These are phyloP conservation scores for Microtus richardsoni DNA, from an alignment of 2,113 vertebrate species.

Conservation along the genomic window DNA sequence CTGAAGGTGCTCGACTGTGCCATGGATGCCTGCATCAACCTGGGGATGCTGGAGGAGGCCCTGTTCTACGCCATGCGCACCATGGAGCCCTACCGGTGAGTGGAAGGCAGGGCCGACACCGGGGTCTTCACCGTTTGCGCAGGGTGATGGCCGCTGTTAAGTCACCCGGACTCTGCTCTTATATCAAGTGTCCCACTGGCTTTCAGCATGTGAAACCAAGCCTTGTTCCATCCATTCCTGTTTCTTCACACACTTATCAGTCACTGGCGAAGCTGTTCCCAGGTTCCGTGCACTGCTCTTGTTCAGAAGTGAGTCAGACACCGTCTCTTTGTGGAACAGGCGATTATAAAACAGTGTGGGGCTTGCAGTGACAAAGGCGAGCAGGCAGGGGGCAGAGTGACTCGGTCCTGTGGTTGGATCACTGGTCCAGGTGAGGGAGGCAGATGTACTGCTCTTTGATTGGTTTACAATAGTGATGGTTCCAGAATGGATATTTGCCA, in stretches of 20 bases:
- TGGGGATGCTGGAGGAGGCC: slow-evolving; percentile 90
- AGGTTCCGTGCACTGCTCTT: neutral
- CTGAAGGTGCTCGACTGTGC: slow-evolving; percentile 92
- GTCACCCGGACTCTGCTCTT: neutral
- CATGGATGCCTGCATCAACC: slow-evolving; percentile 92
- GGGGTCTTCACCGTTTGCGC: accelerated
- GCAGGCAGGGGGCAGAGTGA: neutral
- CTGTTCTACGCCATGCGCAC: slow-evolving; percentile 89
- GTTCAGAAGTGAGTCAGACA: neutral
- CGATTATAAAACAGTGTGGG: accelerated
- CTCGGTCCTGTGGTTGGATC: accelerated
- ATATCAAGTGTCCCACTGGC: accelerated
- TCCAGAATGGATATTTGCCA: neutral
- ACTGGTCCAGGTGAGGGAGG: neutral
- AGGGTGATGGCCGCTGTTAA: accelerated
- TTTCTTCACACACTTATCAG: accelerated
- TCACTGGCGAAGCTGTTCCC: neutral
- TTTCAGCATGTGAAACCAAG: neutral
- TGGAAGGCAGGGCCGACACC: neutral
- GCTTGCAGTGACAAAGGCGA: neutral
- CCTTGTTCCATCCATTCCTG: too few species aligned
- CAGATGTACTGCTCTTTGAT: accelerated
- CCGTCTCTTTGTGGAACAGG: accelerated
- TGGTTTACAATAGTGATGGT: neutral
- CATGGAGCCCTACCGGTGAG: slow-evolving; percentile 92